Evolutionary conservation across 2,113 vertebrate genomes (phyloP).

Genomic region (Elachura formosa): DNA sequence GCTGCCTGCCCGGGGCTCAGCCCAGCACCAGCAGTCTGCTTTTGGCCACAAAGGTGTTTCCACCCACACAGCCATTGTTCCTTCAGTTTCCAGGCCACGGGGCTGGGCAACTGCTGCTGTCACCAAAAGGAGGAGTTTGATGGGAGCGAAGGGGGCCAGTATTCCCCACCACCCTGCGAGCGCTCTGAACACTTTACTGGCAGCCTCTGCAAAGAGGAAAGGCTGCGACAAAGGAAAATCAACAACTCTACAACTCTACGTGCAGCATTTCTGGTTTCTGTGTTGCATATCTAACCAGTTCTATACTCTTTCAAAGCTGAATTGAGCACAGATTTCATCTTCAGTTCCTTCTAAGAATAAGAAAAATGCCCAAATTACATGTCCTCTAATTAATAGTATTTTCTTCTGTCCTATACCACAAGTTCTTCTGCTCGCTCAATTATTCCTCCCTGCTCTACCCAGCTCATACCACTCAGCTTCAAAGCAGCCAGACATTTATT

Average conservation of each 20-base stretch:
- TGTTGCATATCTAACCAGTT: background rate
- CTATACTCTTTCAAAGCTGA: background rate
- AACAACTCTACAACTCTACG: background rate
- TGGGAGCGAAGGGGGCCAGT: fast-evolving
- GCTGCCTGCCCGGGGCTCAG: background rate
- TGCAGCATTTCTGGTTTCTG: background rate
- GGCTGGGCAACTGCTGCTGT: background rate
- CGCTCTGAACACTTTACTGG: fast-evolving
- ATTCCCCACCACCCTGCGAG: fast-evolving
- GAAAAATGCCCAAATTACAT: background rate
- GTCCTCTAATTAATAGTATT: background rate
- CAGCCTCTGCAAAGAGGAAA: background rate
- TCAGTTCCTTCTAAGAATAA: background rate
- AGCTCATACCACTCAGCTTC: background rate
- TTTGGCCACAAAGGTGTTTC: background rate
- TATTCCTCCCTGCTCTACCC: background rate
- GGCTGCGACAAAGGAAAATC: background rate
- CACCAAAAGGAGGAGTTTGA: background rate
- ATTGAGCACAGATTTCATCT: background rate
- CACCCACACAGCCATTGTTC: background rate
- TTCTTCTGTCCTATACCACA: background rate
- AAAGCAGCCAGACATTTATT: background rate
- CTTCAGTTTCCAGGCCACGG: fast-evolving
- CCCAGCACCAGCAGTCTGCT: background rate
- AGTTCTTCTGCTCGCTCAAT: background rate